Evolutionary conservation across 1,140 invertebrate species (phyloP).

Genomic region (Papilio polyxenes): DNA sequence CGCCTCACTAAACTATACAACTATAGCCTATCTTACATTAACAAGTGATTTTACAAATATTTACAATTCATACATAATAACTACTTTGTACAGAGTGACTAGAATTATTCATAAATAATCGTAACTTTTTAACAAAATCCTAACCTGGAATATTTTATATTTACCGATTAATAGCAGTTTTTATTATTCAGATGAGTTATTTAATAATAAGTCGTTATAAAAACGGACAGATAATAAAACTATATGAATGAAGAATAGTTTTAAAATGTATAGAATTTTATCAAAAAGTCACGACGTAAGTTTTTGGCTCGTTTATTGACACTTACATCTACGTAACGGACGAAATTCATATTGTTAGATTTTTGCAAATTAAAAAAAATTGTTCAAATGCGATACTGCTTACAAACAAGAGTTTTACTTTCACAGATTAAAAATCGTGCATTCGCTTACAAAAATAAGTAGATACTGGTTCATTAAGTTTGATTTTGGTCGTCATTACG

Average conservation of each 20-base stretch:
- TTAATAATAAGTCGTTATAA: slow-evolving; percentile 19
- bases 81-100: slow-evolving; percentile 79
- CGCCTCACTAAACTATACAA: slow-evolving; percentile 49
- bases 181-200: not conserved
- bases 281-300: slow-evolving; percentile 37
- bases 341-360: slow-evolving; percentile 55
- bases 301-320: slow-evolving; percentile 39
- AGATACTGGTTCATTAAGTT: slow-evolving; percentile 48
- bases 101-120: slow-evolving; percentile 61
- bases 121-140: slow-evolving; percentile 49
- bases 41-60: slow-evolving; percentile 64
- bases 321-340: slow-evolving; percentile 55
- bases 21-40: slow-evolving; percentile 54
- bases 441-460: slow-evolving; percentile 47
- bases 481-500: slow-evolving; percentile 52
- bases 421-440: slow-evolving; percentile 23
- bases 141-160: not conserved
- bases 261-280: slow-evolving; percentile 35
- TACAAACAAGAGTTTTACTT: slow-evolving; percentile 10
- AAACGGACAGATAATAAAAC: slow-evolving; percentile 23
- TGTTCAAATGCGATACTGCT: slow-evolving; percentile 36
- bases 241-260: not conserved
- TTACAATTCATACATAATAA: slow-evolving; percentile 56
- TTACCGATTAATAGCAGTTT: slow-evolving; percentile 28
- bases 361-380: slow-evolving; percentile 32